Conservation (phyloP, 2,888 invertebrate genomes). For the Uropetala carovei region DNA sequence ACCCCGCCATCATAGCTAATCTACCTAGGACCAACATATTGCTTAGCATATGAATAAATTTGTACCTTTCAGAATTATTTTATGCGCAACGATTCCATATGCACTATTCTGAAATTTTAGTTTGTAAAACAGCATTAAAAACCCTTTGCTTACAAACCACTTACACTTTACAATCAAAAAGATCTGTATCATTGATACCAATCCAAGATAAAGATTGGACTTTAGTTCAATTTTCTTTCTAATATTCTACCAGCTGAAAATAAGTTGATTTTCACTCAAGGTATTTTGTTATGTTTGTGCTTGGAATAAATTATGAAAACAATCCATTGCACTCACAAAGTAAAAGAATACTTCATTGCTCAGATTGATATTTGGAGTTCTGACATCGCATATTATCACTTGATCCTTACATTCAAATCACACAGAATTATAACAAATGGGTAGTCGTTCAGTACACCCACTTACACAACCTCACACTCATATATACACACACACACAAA, state of each 20-base stretch:
- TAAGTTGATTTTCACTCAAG: slow-evolving; percentile 64
- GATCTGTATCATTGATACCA: slow-evolving; percentile 39
- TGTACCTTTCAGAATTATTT: slow-evolving; percentile 64
- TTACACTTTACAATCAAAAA: slow-evolving; percentile 57
- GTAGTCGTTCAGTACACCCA: slow-evolving; percentile 50
- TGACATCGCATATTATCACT: slow-evolving; percentile 42
- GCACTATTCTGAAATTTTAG: slow-evolving; percentile 61
- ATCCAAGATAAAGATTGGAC: slow-evolving; percentile 52
- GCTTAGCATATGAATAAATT: slow-evolving; percentile 64
- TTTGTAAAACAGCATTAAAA: slow-evolving; percentile 63
- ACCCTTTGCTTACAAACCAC: slow-evolving; percentile 63
- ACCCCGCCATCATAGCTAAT: slow-evolving; percentile 48
- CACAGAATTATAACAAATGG: slow-evolving; percentile 63
- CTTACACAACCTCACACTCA: slow-evolving; percentile 19
- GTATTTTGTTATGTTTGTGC: slow-evolving; percentile 66
- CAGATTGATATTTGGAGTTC: slow-evolving; percentile 56
- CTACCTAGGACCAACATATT: slow-evolving; percentile 51
- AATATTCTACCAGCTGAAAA: slow-evolving; percentile 65
- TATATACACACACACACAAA: slow-evolving; percentile 22
- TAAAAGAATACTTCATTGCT: slow-evolving; percentile 65
- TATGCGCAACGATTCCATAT: slow-evolving; percentile 57
- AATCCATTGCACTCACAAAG: slow-evolving; percentile 68
- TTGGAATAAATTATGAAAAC: slow-evolving; percentile 68
- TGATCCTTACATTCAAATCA: slow-evolving; percentile 42
- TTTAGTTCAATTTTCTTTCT: slow-evolving; percentile 50